A percentile compares a stretch with the other conserved stretches of the same genome.
These are phyloP conservation scores for Pelosia muscerda DNA, from an alignment of 2,888 invertebrate species.

Conservation along the genomic window DNA sequence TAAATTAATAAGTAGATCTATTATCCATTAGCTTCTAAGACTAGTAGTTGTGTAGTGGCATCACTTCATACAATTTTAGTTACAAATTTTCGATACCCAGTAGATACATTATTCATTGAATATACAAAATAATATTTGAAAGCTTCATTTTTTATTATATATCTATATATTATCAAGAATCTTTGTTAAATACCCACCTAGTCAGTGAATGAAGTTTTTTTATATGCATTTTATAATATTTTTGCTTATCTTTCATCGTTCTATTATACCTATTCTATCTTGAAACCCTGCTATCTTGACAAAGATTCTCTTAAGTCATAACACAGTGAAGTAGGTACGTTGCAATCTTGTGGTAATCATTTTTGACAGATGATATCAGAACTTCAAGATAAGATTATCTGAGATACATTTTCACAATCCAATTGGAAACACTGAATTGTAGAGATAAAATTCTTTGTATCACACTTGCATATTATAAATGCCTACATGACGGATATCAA, in stretches of 20 bases:
- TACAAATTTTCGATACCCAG: no score
- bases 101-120: no score
- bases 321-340: constrained; percentile 8
- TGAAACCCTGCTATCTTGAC: constrained; percentile 33
- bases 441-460: neutral
- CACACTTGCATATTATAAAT: neutral
- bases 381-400: constrained; percentile 37
- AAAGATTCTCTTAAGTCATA: constrained; percentile 11
- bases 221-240: neutral
- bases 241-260: neutral
- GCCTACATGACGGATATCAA: no score
- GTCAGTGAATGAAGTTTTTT: neutral
- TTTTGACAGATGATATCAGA: constrained; percentile 20
- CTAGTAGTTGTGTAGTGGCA: no score
- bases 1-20: no score
- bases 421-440: neutral
- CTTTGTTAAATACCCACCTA: neutral
- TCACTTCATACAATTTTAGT: no score
- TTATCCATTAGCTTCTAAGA: no score
- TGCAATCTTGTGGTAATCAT: constrained; percentile 12
- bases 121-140: no score
- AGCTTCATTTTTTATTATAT: no score
- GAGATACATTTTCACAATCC: constrained; percentile 3
- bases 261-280: constrained; percentile 25
- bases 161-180: neutral